Percentiles rank a stretch among this genome's conserved stretches.
Conservation (phyloP, 2,113 vertebrate genomes). For the Delphinus delphis region DNA sequence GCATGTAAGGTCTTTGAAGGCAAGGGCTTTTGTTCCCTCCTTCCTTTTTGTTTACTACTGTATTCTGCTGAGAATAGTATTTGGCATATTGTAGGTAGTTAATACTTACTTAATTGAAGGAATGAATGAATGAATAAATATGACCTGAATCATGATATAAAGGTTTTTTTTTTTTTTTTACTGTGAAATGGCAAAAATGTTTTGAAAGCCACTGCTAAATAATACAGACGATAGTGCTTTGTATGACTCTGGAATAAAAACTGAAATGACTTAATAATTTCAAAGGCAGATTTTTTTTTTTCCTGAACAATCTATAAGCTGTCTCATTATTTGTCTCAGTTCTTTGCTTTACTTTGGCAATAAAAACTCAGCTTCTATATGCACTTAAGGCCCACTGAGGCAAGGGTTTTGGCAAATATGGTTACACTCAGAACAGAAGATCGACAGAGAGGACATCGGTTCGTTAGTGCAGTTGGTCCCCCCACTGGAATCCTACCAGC, state of each 20-base stretch:
- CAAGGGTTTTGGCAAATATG: not conserved
- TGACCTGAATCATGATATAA: not conserved
- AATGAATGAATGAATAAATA: not conserved
- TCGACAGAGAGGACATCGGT: not conserved
- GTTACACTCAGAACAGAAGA: not conserved
- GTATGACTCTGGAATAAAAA: slow-evolving; percentile 55
- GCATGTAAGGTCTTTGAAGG: not conserved
- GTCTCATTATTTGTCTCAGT: not conserved
- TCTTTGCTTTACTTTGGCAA: not conserved
- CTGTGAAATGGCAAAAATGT: not conserved
- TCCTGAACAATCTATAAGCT: not conserved
- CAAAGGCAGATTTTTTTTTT: not conserved
- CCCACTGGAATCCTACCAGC: not conserved
- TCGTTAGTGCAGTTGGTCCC: not conserved
- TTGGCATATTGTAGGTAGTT: not conserved
- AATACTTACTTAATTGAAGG: not conserved
- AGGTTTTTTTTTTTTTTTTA: not conserved
- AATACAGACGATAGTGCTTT: slow-evolving; percentile 40
- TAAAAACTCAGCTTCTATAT: not conserved
- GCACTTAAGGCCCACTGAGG: not conserved
- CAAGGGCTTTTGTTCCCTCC: not conserved
- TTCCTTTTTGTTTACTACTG: not conserved
- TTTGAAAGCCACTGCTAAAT: slow-evolving; percentile 51
- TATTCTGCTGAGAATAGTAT: not conserved
- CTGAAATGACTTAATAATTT: slow-evolving; percentile 27